These are phyloP conservation scores for Aleiodes alternator DNA, from an alignment of 2,888 invertebrate genomes.

Conservation along the genomic window DNA sequence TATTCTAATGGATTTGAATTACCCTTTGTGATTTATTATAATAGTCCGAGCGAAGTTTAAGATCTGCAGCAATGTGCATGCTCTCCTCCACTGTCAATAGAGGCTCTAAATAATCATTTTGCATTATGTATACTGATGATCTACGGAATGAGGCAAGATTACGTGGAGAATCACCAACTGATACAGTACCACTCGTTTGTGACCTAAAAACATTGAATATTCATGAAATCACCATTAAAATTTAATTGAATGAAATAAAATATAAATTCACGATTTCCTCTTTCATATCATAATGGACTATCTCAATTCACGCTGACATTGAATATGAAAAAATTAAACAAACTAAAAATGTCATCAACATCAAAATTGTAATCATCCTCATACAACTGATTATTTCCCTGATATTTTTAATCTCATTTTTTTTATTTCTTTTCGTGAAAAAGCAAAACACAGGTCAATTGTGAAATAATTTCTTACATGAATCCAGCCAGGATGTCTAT, in stretches of 20 bases:
- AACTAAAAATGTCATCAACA: too few relatives aligned
- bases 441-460: background rate
- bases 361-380: too few relatives aligned
- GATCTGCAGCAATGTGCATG: constrained; percentile 89
- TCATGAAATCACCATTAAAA: background rate
- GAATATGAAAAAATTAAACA: too few relatives aligned
- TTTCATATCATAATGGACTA: too few relatives aligned
- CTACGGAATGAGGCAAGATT: constrained; percentile 80
- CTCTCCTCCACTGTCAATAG: constrained; percentile 90
- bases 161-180: constrained; percentile 83
- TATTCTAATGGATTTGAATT: constrained; percentile 61
- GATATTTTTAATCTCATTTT: too few relatives aligned
- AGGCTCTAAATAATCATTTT: constrained; percentile 88
- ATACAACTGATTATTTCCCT: too few relatives aligned
- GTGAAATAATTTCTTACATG: constrained; percentile 80
- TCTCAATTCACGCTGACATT: too few relatives aligned
- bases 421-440: background rate
- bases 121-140: constrained; percentile 87
- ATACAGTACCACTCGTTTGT: constrained; percentile 81
- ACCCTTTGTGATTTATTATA: constrained; percentile 83
- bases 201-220: constrained; percentile 6
- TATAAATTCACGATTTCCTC: too few relatives aligned
- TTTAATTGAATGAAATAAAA: too few relatives aligned
- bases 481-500: constrained; percentile 94
- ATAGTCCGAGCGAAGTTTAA: constrained; percentile 84